Evolutionary conservation across 1,140 invertebrate species (phyloP), one percentile per base, ranked within the genome.

Genomic region (Euschistus heros): DNA sequence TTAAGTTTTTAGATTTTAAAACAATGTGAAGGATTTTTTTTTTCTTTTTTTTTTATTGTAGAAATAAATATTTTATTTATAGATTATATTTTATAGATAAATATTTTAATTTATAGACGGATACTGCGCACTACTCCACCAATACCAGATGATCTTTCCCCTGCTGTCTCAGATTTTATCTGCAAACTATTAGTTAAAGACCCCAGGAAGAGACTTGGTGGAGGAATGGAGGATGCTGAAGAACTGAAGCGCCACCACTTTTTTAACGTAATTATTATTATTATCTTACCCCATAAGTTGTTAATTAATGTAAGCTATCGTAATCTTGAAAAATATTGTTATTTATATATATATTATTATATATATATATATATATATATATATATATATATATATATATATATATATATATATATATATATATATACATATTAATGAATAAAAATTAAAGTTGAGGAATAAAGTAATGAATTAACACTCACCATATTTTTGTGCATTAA

Each of bases 171-270:
- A 64, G 82, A 86, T 73, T 86, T 90, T 68, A 86, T 89, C 59
- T 77, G 76, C 44, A 84, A 85, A 70, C 79, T 98, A 50, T 75
- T 98, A 63, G 85, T 92, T 8, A 97, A 96, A 75, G 90, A 97
- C 74, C 91, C 94, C 0, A 80, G 85, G 15, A 84, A 84, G 69
- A 80, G 95, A 69, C 76, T 97, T 61, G 93, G 95, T 60, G 88
- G 89, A 24, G 89, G 89, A 1, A 81, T 82, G 7, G 76, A 76
- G 0, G 92, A 93, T 74, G 89, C 92, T 14, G 80, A 81, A 61
- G 92, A 95, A 74, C 80, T 96, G 26, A 94, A 95, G 74, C 80
- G 83, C 61, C 92, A 95, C 78, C 75, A 82, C 15, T 95, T 96
- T 75, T 95, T 95, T 75, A 82, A 80, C 72, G 84, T 79, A 69